These are phyloP conservation scores for Schizaphis graminum DNA, from an alignment of 2,888 invertebrate species.

Conservation along the genomic window DNA sequence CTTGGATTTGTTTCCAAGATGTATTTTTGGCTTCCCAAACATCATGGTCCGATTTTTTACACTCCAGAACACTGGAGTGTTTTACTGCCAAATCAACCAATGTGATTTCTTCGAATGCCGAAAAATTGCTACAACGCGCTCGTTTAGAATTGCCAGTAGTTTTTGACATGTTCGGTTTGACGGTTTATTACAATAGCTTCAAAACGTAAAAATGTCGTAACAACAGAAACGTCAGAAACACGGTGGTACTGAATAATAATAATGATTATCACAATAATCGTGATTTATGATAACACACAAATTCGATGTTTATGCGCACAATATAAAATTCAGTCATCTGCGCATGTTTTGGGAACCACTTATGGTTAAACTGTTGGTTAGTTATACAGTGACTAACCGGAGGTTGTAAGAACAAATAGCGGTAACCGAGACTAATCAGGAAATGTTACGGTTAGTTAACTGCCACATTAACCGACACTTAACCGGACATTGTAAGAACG, in stretches of 20 bases:
- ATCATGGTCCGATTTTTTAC: slow-evolving; percentile 1
- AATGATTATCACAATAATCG: neutral
- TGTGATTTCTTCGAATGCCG: neutral
- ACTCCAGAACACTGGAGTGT: neutral
- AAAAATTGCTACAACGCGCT: neutral
- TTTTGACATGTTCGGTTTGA: neutral
- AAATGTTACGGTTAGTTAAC: too few species aligned
- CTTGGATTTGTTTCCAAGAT: neutral
- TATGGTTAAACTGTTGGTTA: slow-evolving; percentile 1
- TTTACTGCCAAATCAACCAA: neutral
- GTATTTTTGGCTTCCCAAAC: neutral
- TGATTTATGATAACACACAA: slow-evolving; percentile 6
- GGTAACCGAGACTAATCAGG: too few species aligned
- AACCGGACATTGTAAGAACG: too few species aligned
- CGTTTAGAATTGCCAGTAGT: neutral
- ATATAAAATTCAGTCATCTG: slow-evolving; percentile 6
- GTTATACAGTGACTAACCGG: neutral
- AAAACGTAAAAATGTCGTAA: too few species aligned
- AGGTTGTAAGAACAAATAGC: neutral
- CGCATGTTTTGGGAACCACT: neutral
- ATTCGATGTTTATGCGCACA: slow-evolving; percentile 20
- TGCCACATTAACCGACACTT: too few species aligned
- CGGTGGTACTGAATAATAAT: neutral
- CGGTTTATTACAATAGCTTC: neutral
- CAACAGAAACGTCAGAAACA: neutral